These are phyloP conservation scores for Anarsia innoxiella DNA, from an alignment of 2,888 invertebrate genomes.

Conservation along the genomic window DNA sequence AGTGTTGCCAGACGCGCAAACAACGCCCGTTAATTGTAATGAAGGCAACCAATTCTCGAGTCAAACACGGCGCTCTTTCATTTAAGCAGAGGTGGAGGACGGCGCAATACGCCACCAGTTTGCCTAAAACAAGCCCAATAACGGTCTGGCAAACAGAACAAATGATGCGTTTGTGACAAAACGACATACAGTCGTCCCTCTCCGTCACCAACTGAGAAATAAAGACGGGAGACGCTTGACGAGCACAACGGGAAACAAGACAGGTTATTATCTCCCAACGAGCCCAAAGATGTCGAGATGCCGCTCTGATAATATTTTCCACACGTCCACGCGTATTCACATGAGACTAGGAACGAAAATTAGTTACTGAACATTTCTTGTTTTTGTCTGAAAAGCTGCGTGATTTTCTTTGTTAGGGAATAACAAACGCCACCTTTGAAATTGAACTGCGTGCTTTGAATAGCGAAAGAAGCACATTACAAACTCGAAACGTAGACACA, in stretches of 20 bases:
- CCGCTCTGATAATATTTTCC: constrained; percentile 64
- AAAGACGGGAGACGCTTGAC: constrained; percentile 46
- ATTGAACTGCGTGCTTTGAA: constrained; percentile 64
- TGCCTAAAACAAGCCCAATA: constrained; percentile 72
- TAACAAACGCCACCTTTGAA: constrained; percentile 67
- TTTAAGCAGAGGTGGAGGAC: constrained; percentile 52
- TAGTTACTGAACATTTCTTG: constrained; percentile 71
- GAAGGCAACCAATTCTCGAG: constrained; percentile 63
- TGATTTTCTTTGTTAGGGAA: constrained; percentile 71
- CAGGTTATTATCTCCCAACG: constrained; percentile 69
- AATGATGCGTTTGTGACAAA: constrained; percentile 70
- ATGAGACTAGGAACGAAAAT: constrained; percentile 69
- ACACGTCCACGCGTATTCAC: constrained; percentile 70
- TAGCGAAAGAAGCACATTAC: constrained; percentile 46
- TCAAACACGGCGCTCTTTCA: constrained; percentile 57
- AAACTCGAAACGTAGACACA: too few relatives aligned
- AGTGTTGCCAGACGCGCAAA: constrained; percentile 70
- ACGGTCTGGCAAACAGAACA: constrained; percentile 69
- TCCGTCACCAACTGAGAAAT: constrained; percentile 28
- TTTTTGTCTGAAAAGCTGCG: constrained; percentile 62
- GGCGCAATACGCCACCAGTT: constrained; percentile 55
- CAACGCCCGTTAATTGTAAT: constrained; percentile 63
- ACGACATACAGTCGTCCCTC: constrained; percentile 46
- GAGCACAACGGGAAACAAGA: constrained; percentile 61
- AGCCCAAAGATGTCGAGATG: constrained; percentile 59